Evolutionary conservation across 2,113 vertebrate genomes (phyloP).

Genomic region (Malurus elegans): DNA sequence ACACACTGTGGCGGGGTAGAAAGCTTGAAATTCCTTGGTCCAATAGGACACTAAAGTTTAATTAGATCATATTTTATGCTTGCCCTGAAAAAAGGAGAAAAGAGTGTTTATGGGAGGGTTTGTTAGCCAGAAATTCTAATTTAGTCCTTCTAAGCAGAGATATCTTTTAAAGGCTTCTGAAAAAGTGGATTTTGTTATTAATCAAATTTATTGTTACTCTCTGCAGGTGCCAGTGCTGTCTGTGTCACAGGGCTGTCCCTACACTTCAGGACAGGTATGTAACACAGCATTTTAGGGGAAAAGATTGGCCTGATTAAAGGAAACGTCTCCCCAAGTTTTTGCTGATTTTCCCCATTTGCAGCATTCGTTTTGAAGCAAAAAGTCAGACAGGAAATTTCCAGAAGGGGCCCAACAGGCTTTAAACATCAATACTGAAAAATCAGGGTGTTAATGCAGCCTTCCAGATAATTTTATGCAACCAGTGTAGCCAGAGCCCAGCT

Average conservation of each 20-base stretch:
- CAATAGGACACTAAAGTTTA: background rate
- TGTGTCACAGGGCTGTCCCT: conserved; percentile 17
- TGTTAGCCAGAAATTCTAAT: background rate
- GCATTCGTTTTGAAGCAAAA: background rate
- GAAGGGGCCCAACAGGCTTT: background rate
- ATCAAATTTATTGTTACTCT: background rate
- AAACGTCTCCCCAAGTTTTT: background rate
- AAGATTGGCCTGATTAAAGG: background rate
- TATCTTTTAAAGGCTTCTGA: background rate
- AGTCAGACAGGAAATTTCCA: background rate
- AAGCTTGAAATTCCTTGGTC: background rate
- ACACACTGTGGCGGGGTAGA: background rate
- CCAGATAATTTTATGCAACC: background rate
- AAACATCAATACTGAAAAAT: background rate
- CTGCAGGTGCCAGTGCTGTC: background rate
- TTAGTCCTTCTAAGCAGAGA: background rate
- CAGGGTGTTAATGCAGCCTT: background rate
- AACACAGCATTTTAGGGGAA: background rate
- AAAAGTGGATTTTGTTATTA: background rate
- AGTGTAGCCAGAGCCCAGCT: background rate
- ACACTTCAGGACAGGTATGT: conserved; percentile 46
- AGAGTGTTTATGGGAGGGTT: background rate
- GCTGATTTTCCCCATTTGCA: background rate
- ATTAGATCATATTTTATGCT: background rate
- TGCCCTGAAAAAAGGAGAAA: background rate